Conservation (phyloP, 1,140 invertebrate species). For the Bemisia tabaci region DNA sequence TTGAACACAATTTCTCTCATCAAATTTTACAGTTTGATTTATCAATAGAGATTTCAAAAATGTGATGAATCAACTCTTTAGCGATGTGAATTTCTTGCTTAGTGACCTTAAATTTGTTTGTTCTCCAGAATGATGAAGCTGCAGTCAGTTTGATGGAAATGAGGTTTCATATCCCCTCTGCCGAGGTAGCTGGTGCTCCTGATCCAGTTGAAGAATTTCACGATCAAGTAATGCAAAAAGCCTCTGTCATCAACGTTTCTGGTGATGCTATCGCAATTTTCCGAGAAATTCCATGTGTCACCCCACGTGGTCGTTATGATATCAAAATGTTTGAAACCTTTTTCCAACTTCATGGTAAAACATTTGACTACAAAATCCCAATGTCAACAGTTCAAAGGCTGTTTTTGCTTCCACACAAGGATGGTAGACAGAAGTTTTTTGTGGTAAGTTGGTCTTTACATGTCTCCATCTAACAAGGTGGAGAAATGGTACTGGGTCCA, state of each 20-base stretch:
- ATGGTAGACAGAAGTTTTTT: slow-evolving; percentile 96
- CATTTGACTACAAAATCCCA: slow-evolving; percentile 99
- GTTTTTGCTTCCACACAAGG: slow-evolving; percentile 93
- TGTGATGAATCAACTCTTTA: no score
- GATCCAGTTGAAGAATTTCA: slow-evolving; percentile 93
- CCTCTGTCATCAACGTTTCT: slow-evolving; percentile 92
- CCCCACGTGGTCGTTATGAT: slow-evolving; percentile 97
- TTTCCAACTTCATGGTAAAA: slow-evolving; percentile 98
- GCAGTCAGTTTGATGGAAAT: slow-evolving; percentile 94
- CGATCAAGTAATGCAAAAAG: slow-evolving; percentile 90
- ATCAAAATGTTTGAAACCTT: slow-evolving; percentile 97
- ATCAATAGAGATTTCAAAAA: no score
- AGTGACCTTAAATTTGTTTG: not conserved
- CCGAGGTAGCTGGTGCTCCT: slow-evolving; percentile 63
- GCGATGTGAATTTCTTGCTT: no score
- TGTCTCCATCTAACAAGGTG: slow-evolving; percentile 2
- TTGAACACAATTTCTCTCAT: no score
- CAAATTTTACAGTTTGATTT: no score
- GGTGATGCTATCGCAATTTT: slow-evolving; percentile 97
- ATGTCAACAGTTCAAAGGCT: slow-evolving; percentile 88
- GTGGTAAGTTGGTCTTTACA: slow-evolving; percentile 50
- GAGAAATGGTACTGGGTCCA: no score
- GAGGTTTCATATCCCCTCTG: slow-evolving; percentile 90
- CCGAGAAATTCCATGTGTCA: slow-evolving; percentile 92
- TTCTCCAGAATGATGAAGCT: slow-evolving; percentile 82